phyloP scores from a whole-genome alignment of 2,113 vertebrate genomes.

The Vidua chalybeata region DNA sequence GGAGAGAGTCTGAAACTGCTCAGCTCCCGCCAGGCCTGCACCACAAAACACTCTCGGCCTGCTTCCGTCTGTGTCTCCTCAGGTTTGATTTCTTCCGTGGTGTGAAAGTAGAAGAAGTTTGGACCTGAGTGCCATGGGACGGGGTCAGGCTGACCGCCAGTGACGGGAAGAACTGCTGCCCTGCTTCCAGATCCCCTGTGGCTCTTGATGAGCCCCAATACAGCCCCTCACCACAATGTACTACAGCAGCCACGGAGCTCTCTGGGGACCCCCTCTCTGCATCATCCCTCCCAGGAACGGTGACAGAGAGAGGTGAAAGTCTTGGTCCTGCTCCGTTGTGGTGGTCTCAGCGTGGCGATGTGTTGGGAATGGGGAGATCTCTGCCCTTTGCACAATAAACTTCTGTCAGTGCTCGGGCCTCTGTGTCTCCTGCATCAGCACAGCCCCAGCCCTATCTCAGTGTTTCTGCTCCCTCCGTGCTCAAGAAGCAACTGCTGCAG shows the following conservation, averaged over 20 bases:
- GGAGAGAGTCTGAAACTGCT: background rate
- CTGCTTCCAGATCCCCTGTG: background rate
- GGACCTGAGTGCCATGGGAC: background rate
- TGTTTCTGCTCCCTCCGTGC: background rate
- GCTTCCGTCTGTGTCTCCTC: background rate
- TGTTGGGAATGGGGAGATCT: background rate
- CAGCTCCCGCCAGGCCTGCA: background rate
- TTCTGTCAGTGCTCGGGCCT: background rate
- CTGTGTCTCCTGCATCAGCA: background rate
- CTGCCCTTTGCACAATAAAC: conserved; percentile 44
- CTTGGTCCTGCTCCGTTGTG: accelerated
- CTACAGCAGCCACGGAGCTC: background rate
- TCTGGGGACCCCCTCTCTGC: background rate
- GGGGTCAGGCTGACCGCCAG: background rate
- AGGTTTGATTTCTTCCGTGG: background rate
- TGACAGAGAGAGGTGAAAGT: background rate
- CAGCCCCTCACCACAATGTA: accelerated
- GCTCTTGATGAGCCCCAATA: background rate
- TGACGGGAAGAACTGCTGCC: background rate
- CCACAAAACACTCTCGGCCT: background rate
- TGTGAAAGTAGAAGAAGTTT: background rate
- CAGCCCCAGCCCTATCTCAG: background rate
- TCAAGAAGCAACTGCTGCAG: background rate
- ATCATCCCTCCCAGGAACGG: background rate
- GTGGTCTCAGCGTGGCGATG: accelerated